A percentile compares a stretch with the other conserved stretches of the same genome.
phyloP scores from a whole-genome alignment of 2,113 vertebrate genomes.

The Hippocampus mohnikei region DNA sequence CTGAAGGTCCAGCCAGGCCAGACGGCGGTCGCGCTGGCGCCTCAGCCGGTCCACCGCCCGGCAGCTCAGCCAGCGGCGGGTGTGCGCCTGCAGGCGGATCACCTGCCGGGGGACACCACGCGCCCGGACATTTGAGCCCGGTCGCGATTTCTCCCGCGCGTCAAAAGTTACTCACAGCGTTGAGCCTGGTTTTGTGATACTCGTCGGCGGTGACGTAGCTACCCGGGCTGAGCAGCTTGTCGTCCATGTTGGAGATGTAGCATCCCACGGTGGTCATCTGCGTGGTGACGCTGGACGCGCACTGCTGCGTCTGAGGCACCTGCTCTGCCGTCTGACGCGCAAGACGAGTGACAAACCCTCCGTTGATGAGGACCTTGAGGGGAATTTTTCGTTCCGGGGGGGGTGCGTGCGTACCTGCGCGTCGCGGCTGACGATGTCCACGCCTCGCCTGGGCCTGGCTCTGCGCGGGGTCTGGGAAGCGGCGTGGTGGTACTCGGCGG shows the following conservation, averaged over 20 bases:
- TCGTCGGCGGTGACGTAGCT: conserved; percentile 79
- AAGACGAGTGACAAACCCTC: too few species aligned
- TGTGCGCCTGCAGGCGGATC: conserved; percentile 79
- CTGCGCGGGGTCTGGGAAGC: conserved; percentile 81
- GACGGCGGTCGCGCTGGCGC: conserved; percentile 58
- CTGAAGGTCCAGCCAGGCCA: conserved; percentile 76
- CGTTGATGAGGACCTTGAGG: neutral
- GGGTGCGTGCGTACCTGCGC: conserved; percentile 84
- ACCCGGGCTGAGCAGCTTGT: conserved; percentile 78
- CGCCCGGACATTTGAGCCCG: too few species aligned
- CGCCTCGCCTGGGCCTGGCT: conserved; percentile 60
- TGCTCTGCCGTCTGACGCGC: conserved; percentile 72
- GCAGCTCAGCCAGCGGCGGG: conserved; percentile 79
- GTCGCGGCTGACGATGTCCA: conserved; percentile 72
- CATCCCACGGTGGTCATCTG: conserved; percentile 88
- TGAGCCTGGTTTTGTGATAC: conserved; percentile 71
- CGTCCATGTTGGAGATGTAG: conserved; percentile 79
- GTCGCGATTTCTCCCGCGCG: neutral
- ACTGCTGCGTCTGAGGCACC: conserved; percentile 77
- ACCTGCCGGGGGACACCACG: conserved; percentile 64
- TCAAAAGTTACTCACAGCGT: conserved; percentile 75
- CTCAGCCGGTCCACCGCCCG: conserved; percentile 66
- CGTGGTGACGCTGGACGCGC: conserved; percentile 74
- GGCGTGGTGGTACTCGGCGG: conserved; percentile 84
- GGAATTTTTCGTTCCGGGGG: neutral